phyloP scores from a whole-genome alignment of 2,888 invertebrate species.

The Amiota mariae region DNA sequence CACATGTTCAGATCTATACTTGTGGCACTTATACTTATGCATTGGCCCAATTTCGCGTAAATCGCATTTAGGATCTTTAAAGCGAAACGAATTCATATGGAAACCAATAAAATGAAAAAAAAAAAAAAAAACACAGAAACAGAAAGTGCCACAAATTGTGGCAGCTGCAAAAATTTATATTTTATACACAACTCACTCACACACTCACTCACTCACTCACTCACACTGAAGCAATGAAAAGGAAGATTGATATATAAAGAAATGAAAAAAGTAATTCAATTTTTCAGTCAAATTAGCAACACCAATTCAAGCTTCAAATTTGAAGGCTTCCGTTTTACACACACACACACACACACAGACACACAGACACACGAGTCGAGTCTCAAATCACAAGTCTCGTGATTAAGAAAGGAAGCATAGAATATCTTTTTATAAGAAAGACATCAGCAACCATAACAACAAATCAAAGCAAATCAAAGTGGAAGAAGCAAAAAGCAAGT shows the following conservation, averaged over 20 bases:
- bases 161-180: conserved; percentile 60
- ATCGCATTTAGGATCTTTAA: conserved; percentile 60
- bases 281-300: too few species aligned
- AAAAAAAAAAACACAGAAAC: conserved; percentile 54
- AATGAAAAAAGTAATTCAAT: too few species aligned
- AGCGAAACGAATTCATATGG: conserved; percentile 43
- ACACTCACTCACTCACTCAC: neutral
- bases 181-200: conserved; percentile 7
- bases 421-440: too few species aligned
- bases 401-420: too few species aligned
- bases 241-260: too few species aligned
- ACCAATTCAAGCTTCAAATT: too few species aligned
- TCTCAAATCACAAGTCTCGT: too few species aligned
- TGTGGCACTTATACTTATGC: conserved; percentile 26
- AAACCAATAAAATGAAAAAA: too few species aligned
- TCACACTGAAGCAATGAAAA: conserved; percentile 7
- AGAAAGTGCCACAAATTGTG: conserved; percentile 68
- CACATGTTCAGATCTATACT: conserved; percentile 21
- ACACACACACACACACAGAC: conserved; percentile 8
- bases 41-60: conserved; percentile 60
- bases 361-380: conserved; percentile 1
- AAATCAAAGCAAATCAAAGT: too few species aligned
- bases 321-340: neutral
- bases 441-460: too few species aligned
- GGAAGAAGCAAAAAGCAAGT: too few species aligned